A percentile compares a stretch with the other conserved stretches of the same genome.
These are phyloP conservation scores for Craterocephalus amniculus DNA, from an alignment of 2,797 vertebrate genomes.

Conservation along the genomic window DNA sequence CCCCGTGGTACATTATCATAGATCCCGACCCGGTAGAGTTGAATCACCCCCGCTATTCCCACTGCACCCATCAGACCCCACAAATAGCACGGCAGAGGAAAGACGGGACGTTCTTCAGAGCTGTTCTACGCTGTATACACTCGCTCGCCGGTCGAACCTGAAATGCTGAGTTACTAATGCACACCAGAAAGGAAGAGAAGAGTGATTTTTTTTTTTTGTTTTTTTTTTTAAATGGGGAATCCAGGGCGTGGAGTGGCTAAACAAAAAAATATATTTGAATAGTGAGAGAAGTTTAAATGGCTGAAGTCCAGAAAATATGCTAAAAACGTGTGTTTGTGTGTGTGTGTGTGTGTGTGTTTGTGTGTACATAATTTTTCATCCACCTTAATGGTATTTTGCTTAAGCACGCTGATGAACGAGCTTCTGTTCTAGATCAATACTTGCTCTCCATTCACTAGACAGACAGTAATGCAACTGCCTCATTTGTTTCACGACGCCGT, in stretches of 20 bases:
- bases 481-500: conserved; percentile 61
- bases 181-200: conserved; percentile 7
- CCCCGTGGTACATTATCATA: conserved; percentile 70
- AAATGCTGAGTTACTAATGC: conserved; percentile 1
- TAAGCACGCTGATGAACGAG: conserved; percentile 73
- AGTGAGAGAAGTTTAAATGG: conserved; percentile 8
- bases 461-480: conserved; percentile 68
- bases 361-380: conserved; percentile 44
- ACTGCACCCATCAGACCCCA: conserved; percentile 56
- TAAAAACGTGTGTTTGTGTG: background rate
- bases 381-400: conserved; percentile 68
- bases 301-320: conserved; percentile 16
- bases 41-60: conserved; percentile 69
- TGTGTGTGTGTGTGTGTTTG: conserved; percentile 16
- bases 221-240: background rate
- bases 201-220: background rate
- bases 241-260: background rate
- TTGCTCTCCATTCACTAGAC: conserved; percentile 58
- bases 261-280: conserved; percentile 2
- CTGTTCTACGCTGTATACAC: conserved; percentile 9
- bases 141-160: conserved; percentile 27
- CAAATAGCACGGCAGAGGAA: conserved; percentile 49
- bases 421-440: conserved; percentile 69
- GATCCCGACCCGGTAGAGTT: conserved; percentile 70
- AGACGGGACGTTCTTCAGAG: conserved; percentile 38